Conservation (phyloP, 2,113 vertebrate genomes). For the Acanthochromis polyacanthus region DNA sequence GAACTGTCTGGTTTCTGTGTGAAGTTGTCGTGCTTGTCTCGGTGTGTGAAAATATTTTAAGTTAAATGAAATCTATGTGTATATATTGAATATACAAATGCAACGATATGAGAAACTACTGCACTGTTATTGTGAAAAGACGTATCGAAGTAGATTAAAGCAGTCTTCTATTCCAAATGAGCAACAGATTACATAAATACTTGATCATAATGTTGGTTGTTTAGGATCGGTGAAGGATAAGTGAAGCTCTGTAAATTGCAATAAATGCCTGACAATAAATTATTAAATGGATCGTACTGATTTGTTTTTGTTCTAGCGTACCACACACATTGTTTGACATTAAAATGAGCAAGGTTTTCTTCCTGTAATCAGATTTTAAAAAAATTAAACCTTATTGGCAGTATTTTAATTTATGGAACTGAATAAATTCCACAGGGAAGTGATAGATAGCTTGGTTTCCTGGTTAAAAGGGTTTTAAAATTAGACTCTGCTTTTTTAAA, state of each 20-base stretch:
- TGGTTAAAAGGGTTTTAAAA: too few species aligned
- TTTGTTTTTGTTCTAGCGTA: not conserved
- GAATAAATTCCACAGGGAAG: too few species aligned
- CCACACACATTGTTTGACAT: too few species aligned
- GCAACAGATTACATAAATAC: conserved; percentile 28
- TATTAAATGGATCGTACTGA: conserved; percentile 43
- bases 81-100: conserved; percentile 79
- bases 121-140: conserved; percentile 61
- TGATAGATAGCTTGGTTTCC: too few species aligned
- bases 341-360: too few species aligned
- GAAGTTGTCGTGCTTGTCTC: conserved; percentile 65
- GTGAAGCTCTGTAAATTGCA: conserved; percentile 60
- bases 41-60: conserved; percentile 70
- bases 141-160: conserved; percentile 23
- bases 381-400: too few species aligned
- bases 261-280: conserved; percentile 64
- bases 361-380: too few species aligned
- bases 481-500: too few species aligned
- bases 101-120: conserved; percentile 64
- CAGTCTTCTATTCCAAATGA: conserved; percentile 41
- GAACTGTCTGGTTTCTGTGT: conserved; percentile 50
- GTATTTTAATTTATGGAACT: too few species aligned
- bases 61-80: conserved; percentile 77
- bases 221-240: conserved; percentile 17
- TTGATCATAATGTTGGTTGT: conserved; percentile 30